These are phyloP conservation scores for Chrysocyon brachyurus DNA, from an alignment of 2,797 vertebrate species.

Conservation along the genomic window DNA sequence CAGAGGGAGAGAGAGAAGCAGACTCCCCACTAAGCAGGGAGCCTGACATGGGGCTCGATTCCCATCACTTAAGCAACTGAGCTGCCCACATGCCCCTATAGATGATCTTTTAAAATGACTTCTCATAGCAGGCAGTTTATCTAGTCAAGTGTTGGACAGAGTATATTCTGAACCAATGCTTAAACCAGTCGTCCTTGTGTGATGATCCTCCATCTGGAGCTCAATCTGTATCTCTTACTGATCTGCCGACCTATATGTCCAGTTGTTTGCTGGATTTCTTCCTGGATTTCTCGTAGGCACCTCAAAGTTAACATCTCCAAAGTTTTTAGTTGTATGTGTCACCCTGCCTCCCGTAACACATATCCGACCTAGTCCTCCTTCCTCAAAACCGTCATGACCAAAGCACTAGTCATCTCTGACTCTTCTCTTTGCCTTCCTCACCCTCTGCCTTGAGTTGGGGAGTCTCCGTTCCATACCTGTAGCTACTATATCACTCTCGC, in stretches of 20 bases:
- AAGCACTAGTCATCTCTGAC: not conserved
- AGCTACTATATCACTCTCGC: not conserved
- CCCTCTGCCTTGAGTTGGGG: not conserved
- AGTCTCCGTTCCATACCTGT: not conserved
- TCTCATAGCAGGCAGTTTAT: not conserved
- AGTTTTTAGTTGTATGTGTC: not conserved
- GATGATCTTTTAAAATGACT: not conserved
- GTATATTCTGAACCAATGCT: constrained; percentile 11
- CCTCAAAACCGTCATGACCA: not conserved
- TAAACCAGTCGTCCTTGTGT: not conserved
- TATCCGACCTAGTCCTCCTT: not conserved
- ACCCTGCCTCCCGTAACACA: fast-evolving
- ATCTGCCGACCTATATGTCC: not conserved
- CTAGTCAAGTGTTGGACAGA: not conserved
- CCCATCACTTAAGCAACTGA: no score
- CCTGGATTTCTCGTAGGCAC: not conserved
- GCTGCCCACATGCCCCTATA: not conserved
- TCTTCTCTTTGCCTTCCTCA: not conserved
- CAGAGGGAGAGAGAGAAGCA: no score
- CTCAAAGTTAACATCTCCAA: not conserved
- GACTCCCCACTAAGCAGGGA: no score
- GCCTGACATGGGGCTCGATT: no score
- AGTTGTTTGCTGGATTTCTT: not conserved
- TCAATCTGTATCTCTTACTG: not conserved
- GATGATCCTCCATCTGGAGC: not conserved